phyloP scores from a whole-genome alignment of 2,113 vertebrate genomes.

The Pelmatolapia mariae region DNA sequence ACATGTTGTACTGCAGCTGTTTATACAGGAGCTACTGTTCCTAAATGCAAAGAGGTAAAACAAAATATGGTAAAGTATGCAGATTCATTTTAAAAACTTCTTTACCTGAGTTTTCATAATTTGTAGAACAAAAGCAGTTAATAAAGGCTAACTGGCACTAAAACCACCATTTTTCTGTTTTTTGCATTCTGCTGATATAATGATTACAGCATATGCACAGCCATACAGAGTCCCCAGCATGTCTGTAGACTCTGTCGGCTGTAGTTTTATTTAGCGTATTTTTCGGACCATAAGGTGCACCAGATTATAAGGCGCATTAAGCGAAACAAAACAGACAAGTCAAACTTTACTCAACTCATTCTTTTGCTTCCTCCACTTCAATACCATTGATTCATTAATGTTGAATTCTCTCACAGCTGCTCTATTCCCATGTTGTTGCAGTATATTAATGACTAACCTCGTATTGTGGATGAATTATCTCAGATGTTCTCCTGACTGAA shows the following conservation, averaged over 20 bases:
- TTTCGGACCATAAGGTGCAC: neutral
- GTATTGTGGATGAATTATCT: too few relatives aligned
- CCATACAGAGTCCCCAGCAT: neutral
- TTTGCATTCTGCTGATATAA: neutral
- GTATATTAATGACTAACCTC: rapidly evolving
- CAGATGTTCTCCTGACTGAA: too few relatives aligned
- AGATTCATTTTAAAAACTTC: neutral
- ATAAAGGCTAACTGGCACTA: neutral
- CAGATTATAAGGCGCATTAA: neutral
- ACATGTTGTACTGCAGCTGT: neutral
- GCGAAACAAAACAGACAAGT: neutral
- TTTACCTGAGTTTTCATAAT: neutral
- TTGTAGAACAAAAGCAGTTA: neutral
- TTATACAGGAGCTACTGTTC: neutral
- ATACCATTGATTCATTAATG: rapidly evolving
- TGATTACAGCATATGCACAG: neutral
- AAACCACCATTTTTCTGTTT: neutral
- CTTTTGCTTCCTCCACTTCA: neutral
- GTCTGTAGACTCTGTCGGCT: neutral
- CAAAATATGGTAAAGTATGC: neutral
- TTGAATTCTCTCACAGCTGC: rapidly evolving
- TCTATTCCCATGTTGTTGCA: neutral
- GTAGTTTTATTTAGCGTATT: neutral
- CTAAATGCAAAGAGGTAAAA: neutral
- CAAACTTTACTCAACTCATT: neutral